Evolutionary conservation across 2,113 vertebrate genomes (phyloP), one percentile per base, ranked within the genome.

Genomic region (Podilymbus podiceps): DNA sequence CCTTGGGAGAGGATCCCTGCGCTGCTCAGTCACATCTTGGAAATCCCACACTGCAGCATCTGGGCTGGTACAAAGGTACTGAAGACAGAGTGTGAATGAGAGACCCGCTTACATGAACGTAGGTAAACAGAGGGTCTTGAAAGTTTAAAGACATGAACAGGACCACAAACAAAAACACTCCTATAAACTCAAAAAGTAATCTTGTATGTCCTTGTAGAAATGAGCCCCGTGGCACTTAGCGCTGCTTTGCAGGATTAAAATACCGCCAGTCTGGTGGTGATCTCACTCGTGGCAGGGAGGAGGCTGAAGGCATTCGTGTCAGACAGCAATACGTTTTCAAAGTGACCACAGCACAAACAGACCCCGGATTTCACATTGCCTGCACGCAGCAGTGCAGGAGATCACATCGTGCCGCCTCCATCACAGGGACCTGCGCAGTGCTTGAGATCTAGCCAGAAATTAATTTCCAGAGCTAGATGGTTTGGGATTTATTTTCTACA

Each of bases 351-450:
- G 28, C 3, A 23, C 69, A 74, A 66, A 66, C 8, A 35, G 50
- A 81, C 2, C 23, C 50, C 5, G 5, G 46, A 21, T 23, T 49
- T 33, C 12, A 19, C 3, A 1, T 20, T 1, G 4, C 22, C 59
- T 18, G 22, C 1, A 5, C 21, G 40, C 33, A 49, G 52, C 38
- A 21, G 38, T 1, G 38, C 3, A 1, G 62, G 31, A 84, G 53
- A 68, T 23, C 24, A 53, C 0, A 0, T 12, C 10, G 0, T 18
- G 28, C 33, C 44, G 7, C 22, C 46, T 77, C 50, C 30, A n/a
- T 15, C 2, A 0, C 46, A 25, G 8, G 47, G 20, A 49, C 62
- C 35, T 0, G 0, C 24, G 23, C 7, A n/a, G 25, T 3, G 3
- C 9, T 78, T 35, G 21, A 0, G 2, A 35, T 6, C 14, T 3